phyloP scores from a whole-genome alignment of 2,113 vertebrate species.

The Mola mola region DNA sequence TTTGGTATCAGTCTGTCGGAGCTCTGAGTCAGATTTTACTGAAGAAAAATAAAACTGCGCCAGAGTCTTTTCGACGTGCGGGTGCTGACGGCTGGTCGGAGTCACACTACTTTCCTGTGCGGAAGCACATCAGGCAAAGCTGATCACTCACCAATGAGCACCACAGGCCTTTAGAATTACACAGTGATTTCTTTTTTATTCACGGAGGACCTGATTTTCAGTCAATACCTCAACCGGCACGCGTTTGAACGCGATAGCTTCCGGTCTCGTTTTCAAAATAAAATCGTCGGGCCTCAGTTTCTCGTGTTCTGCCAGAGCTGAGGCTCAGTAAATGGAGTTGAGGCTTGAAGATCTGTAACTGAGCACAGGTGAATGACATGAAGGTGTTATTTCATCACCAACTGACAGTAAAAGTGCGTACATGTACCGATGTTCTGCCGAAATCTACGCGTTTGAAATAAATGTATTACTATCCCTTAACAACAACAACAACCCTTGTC shows the following conservation, averaged over 20 bases:
- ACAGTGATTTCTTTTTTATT: slow-evolving; percentile 33
- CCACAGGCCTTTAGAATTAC: slow-evolving; percentile 16
- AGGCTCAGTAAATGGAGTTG: too few species aligned
- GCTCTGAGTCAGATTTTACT: slow-evolving; percentile 45
- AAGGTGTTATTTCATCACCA: too few species aligned
- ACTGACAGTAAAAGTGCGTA: too few species aligned
- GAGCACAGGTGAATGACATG: too few species aligned
- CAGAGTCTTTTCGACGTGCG: too few species aligned
- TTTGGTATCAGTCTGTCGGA: slow-evolving; percentile 40
- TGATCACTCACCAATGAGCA: slow-evolving; percentile 5
- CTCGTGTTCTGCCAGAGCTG: too few species aligned
- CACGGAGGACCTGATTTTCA: slow-evolving; percentile 15
- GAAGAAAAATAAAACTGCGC: neutral
- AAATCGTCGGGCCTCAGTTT: too few species aligned
- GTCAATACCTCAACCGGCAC: slow-evolving; percentile 9
- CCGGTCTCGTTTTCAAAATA: slow-evolving; percentile 13
- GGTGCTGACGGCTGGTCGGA: neutral
- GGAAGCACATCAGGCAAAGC: slow-evolving; percentile 8
- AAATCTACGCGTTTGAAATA: too few species aligned
- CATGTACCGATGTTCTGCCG: too few species aligned
- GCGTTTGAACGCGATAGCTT: neutral
- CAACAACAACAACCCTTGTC: too few species aligned
- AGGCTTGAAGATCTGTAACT: too few species aligned
- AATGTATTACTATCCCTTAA: too few species aligned
- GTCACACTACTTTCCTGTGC: slow-evolving; percentile 26